Conservation (phyloP, 2,113 vertebrate genomes). For the Corythornis madagascariensis region DNA sequence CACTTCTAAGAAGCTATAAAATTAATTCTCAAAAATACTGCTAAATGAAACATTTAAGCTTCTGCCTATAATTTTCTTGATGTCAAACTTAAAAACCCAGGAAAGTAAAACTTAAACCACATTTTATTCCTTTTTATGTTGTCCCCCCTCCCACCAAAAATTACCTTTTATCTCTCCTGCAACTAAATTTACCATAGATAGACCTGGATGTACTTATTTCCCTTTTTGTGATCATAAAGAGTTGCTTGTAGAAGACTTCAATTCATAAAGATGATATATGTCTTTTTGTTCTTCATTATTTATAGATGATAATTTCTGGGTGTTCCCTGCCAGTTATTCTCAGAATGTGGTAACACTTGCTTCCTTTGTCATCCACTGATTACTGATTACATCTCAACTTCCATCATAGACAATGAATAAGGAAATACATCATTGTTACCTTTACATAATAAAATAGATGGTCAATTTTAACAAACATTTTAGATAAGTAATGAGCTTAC, state of each 20-base stretch:
- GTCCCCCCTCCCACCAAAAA: background rate
- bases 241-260: background rate
- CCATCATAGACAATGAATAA: background rate
- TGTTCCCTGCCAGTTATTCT: background rate
- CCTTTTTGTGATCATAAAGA: background rate
- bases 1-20: background rate
- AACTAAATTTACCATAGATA: background rate
- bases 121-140: background rate
- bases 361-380: background rate
- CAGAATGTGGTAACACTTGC: background rate
- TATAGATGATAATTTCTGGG: background rate
- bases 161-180: background rate
- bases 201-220: background rate
- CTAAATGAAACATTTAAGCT: background rate
- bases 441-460: conserved; percentile 3
- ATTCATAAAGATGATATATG: background rate
- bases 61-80: background rate
- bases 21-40: background rate
- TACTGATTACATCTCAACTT: background rate
- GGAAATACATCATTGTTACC: background rate
- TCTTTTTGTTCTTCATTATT: background rate
- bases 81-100: background rate
- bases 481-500: background rate
- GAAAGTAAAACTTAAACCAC: background rate
- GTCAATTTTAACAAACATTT: conserved; percentile 21